A percentile compares a stretch with the other conserved stretches of the same genome.
These are phyloP conservation scores for Tryphoninae sp. DNA, from an alignment of 2,888 invertebrate genomes.

Conservation along the genomic window DNA sequence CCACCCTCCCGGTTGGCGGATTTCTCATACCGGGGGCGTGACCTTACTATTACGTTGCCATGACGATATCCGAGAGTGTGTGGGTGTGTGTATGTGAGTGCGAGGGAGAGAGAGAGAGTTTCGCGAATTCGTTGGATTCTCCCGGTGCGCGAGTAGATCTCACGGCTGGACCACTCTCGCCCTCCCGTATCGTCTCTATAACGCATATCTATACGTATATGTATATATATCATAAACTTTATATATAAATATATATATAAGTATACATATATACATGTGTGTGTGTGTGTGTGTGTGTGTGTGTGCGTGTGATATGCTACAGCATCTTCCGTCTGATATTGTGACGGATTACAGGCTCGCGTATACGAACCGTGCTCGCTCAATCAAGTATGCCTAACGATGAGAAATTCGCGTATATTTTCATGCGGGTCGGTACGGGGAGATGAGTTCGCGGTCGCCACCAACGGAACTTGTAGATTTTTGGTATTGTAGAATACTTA, in stretches of 20 bases:
- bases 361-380: not conserved
- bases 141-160: constrained; percentile 35
- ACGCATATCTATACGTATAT: not conserved
- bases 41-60: constrained; percentile 71
- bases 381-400: constrained; percentile 29
- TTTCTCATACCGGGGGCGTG: constrained; percentile 70
- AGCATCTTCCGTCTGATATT: constrained; percentile 50
- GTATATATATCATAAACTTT: not conserved
- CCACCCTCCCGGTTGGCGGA: constrained; percentile 73
- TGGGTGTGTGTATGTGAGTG: constrained; percentile 43
- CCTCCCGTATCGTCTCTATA: not conserved
- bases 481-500: too few relatives aligned
- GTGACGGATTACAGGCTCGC: not conserved
- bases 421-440: not conserved
- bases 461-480: not conserved
- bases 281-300: constrained; percentile 41
- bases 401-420: constrained; percentile 5
- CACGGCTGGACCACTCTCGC: constrained; percentile 28
- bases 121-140: constrained; percentile 59
- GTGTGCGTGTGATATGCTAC: constrained; percentile 28
- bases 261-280: constrained; percentile 31
- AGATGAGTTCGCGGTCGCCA: not conserved
- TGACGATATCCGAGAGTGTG: constrained; percentile 69
- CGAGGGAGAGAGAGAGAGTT: constrained; percentile 12
- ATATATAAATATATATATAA: too few relatives aligned